A percentile compares a stretch with the other conserved stretches of the same genome.
These are phyloP conservation scores for Sebastes hubbsi DNA, from an alignment of 2,797 vertebrate genomes.

Conservation along the genomic window DNA sequence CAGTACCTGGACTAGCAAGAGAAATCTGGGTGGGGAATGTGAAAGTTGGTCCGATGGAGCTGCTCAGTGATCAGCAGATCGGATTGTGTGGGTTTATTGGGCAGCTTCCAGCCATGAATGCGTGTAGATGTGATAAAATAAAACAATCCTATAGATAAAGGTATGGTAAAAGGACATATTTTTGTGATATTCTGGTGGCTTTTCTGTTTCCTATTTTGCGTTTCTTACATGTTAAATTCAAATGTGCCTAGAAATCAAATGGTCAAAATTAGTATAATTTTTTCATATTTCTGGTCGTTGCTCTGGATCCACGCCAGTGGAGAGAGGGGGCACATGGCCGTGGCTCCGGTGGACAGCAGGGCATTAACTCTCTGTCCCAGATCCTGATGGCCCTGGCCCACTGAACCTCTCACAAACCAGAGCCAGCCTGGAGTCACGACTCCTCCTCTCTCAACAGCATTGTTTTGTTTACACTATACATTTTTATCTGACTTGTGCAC, in stretches of 20 bases:
- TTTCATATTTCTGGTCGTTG: neutral
- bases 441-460: constrained; percentile 35
- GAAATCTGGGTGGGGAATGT: neutral
- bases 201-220: neutral
- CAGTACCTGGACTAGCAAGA: neutral
- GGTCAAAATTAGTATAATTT: neutral
- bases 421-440: constrained; percentile 36
- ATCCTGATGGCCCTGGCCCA: constrained; percentile 45
- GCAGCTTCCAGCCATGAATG: neutral
- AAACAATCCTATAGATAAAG: neutral
- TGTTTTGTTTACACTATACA: constrained; percentile 53
- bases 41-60: neutral
- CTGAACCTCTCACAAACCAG: constrained; percentile 53
- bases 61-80: neutral
- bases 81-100: neutral
- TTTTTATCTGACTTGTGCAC: constrained; percentile 48
- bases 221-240: neutral
- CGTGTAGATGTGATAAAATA: neutral
- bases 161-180: too few relatives aligned
- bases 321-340: constrained; percentile 18
- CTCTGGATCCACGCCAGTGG: constrained; percentile 30
- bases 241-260: constrained; percentile 6
- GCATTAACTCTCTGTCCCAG: constrained; percentile 62
- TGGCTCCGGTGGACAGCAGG: constrained; percentile 56
- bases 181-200: neutral